Conservation (phyloP, 2,888 invertebrate genomes). For the Leucania comma region DNA sequence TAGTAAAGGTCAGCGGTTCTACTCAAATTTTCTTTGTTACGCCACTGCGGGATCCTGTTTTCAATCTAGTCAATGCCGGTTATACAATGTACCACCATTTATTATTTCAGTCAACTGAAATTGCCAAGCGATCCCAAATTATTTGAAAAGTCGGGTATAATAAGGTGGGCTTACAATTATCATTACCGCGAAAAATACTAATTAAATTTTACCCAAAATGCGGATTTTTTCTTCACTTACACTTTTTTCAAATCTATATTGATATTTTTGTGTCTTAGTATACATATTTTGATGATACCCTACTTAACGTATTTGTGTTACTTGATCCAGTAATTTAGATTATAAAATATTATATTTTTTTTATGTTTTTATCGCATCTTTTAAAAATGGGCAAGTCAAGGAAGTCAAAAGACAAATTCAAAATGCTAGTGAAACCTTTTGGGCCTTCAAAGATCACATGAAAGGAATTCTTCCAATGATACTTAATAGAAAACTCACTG, state of each 20-base stretch:
- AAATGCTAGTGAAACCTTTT: too few species aligned
- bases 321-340: not conserved
- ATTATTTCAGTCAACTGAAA: constrained; percentile 21
- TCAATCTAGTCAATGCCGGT: constrained; percentile 20
- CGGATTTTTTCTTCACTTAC: not conserved
- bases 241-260: not conserved
- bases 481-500: too few species aligned
- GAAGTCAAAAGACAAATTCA: too few species aligned
- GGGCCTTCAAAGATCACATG: too few species aligned
- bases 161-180: not conserved
- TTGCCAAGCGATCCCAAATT: constrained; percentile 23
- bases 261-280: not conserved
- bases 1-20: constrained; percentile 18
- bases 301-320: not conserved
- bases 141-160: not conserved
- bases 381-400: too few species aligned
- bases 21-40: constrained; percentile 43
- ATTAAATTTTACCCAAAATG: not conserved
- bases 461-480: too few species aligned
- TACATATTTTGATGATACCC: not conserved
- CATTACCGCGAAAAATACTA: not conserved
- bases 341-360: not conserved
- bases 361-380: not conserved
- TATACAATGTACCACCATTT: constrained; percentile 25
- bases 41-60: constrained; percentile 6